These are phyloP conservation scores for Lymantria dispar DNA, from an alignment of 2,888 invertebrate genomes.

Conservation along the genomic window DNA sequence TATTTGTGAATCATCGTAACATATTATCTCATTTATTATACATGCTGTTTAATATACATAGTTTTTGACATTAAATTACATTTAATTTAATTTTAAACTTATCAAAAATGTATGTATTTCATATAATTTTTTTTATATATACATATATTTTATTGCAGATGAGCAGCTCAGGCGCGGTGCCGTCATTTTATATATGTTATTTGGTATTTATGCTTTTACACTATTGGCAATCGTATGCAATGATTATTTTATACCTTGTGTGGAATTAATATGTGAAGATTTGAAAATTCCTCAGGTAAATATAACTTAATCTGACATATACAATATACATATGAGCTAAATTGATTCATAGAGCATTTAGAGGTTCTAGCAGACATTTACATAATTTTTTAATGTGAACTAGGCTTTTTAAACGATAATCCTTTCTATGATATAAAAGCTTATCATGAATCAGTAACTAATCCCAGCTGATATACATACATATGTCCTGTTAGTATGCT, in stretches of 20 bases:
- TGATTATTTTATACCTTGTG: conserved; percentile 94
- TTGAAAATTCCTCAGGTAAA: conserved; percentile 86
- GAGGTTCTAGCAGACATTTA: too few relatives aligned
- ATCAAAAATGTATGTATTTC: neutral
- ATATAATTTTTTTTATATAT: neutral
- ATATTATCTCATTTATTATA: too few relatives aligned
- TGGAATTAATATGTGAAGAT: conserved; percentile 93
- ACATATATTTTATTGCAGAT: conserved; percentile 72
- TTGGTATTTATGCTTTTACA: conserved; percentile 92
- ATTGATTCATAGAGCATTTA: too few relatives aligned
- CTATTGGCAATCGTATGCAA: conserved; percentile 95
- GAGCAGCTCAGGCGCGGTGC: conserved; percentile 88
- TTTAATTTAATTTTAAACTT: neutral
- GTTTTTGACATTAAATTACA: neutral
- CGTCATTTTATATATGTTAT: conserved; percentile 87
- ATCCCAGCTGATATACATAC: too few relatives aligned
- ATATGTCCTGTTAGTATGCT: too few relatives aligned
- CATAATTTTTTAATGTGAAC: too few relatives aligned
- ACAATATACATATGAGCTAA: too few relatives aligned
- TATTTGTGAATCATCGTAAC: too few relatives aligned
- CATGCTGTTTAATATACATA: neutral
- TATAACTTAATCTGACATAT: neutral
- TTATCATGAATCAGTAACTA: too few relatives aligned
- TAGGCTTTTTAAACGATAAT: too few relatives aligned
- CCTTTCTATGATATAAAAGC: too few relatives aligned